Conservation (phyloP, 2,113 vertebrate species). For the Osmerus mordax region DNA sequence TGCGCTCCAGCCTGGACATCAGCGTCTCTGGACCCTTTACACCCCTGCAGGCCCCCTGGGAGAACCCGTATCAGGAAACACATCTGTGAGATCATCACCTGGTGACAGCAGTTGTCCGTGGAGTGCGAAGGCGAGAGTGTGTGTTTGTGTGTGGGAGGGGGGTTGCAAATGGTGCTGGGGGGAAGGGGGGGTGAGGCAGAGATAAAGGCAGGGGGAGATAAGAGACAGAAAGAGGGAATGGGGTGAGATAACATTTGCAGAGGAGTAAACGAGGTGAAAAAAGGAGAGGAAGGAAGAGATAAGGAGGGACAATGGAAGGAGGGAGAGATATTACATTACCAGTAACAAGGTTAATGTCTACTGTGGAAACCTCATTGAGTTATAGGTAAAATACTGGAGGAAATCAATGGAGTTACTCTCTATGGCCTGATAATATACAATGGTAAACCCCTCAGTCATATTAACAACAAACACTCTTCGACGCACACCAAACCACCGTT, state of each 20-base stretch:
- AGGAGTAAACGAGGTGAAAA: background rate
- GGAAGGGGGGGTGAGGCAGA: background rate
- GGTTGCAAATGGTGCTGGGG: background rate
- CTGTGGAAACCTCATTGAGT: too few relatives aligned
- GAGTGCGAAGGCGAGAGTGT: background rate
- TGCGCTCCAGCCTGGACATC: slow-evolving; percentile 46
- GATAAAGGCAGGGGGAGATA: background rate
- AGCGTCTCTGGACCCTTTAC: slow-evolving; percentile 37
- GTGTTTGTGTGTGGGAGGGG: slow-evolving; percentile 7
- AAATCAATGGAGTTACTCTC: too few relatives aligned
- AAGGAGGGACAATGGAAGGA: background rate
- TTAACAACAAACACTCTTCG: too few relatives aligned
- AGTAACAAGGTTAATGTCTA: too few relatives aligned
- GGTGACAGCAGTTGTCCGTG: background rate
- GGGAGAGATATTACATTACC: too few relatives aligned
- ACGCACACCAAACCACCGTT: too few relatives aligned
- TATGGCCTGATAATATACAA: too few relatives aligned
- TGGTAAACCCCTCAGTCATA: too few relatives aligned
- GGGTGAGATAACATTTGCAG: too few relatives aligned
- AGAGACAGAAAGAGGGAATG: background rate
- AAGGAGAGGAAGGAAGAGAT: background rate
- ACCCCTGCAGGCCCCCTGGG: slow-evolving; percentile 24
- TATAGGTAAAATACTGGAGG: too few relatives aligned
- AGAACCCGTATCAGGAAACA: slow-evolving; percentile 39
- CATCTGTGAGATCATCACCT: slow-evolving; percentile 45